Conservation (phyloP, 2,888 invertebrate genomes). For the Galeopsomyia nigrocyanea region DNA sequence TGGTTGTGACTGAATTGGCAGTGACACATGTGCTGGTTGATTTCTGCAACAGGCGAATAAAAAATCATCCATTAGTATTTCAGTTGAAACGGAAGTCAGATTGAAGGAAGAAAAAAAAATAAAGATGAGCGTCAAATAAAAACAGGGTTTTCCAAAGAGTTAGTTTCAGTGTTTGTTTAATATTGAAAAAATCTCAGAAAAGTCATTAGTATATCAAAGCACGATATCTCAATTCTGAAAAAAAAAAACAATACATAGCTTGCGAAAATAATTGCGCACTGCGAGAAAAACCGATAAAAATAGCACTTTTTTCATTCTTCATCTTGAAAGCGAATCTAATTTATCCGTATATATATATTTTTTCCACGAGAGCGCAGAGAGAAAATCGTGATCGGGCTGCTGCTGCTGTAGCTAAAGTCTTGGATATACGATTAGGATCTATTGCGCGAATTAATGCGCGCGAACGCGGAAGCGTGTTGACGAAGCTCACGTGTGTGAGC, state of each 20-base stretch:
- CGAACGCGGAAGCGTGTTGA: slow-evolving; percentile 40
- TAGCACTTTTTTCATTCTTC: neutral
- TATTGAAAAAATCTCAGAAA: too few relatives aligned
- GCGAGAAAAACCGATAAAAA: neutral
- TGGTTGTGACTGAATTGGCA: slow-evolving; percentile 36
- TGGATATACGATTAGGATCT: slow-evolving; percentile 27
- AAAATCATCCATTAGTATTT: too few relatives aligned
- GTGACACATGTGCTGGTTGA: slow-evolving; percentile 45
- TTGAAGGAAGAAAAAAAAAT: too few relatives aligned
- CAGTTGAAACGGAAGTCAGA: too few relatives aligned
- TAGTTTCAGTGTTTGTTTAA: too few relatives aligned
- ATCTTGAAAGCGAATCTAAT: slow-evolving; percentile 16
- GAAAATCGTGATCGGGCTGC: slow-evolving; percentile 33
- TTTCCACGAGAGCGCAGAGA: neutral
- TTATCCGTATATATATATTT: slow-evolving; percentile 12
- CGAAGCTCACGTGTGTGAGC: slow-evolving; percentile 10
- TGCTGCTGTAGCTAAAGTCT: neutral
- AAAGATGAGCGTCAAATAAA: too few relatives aligned
- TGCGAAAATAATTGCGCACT: neutral
- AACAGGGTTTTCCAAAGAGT: too few relatives aligned
- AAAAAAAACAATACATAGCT: neutral
- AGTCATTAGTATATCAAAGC: too few relatives aligned
- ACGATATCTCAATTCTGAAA: too few relatives aligned
- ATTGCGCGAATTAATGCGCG: slow-evolving; percentile 29
- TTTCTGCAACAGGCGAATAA: slow-evolving; percentile 48